phyloP scores from a whole-genome alignment of 2,113 vertebrate species.

The Cochlearius cochlearius region DNA sequence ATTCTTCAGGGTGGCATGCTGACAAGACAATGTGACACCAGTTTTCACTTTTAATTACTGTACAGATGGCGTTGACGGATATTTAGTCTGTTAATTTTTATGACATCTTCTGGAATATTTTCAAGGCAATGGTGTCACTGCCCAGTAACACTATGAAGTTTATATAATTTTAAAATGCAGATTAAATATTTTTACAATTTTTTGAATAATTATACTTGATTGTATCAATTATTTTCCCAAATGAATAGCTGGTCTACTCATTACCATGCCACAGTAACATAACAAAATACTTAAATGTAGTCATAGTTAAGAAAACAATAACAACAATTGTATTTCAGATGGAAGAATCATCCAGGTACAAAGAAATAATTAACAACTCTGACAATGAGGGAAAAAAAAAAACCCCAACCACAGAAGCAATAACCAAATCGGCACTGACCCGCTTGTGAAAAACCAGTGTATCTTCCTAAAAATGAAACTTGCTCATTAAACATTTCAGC shows the following conservation, averaged over 20 bases:
- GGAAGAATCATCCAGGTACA: conserved; percentile 11
- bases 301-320: neutral
- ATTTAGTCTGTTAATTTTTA: conserved; percentile 78
- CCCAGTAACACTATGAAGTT: conserved; percentile 44
- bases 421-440: neutral
- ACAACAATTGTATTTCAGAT: neutral
- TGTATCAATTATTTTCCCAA: conserved; percentile 48
- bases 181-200: conserved; percentile 62
- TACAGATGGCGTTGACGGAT: conserved; percentile 78
- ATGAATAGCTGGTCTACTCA: neutral
- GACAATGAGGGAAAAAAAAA: neutral
- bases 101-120: conserved; percentile 70
- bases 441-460: neutral
- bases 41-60: conserved; percentile 84
- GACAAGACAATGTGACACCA: conserved; percentile 75
- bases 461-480: neutral
- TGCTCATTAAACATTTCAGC: neutral
- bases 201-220: conserved; percentile 25
- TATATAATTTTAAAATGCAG: conserved; percentile 33
- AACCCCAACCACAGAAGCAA: neutral
- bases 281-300: neutral
- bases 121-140: conserved; percentile 58
- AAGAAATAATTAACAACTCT: conserved; percentile 12
- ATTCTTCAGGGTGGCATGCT: conserved; percentile 72
- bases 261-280: conserved; percentile 1